These are phyloP conservation scores for Gryllus longicercus DNA, from an alignment of 2,888 invertebrate genomes.

Conservation along the genomic window DNA sequence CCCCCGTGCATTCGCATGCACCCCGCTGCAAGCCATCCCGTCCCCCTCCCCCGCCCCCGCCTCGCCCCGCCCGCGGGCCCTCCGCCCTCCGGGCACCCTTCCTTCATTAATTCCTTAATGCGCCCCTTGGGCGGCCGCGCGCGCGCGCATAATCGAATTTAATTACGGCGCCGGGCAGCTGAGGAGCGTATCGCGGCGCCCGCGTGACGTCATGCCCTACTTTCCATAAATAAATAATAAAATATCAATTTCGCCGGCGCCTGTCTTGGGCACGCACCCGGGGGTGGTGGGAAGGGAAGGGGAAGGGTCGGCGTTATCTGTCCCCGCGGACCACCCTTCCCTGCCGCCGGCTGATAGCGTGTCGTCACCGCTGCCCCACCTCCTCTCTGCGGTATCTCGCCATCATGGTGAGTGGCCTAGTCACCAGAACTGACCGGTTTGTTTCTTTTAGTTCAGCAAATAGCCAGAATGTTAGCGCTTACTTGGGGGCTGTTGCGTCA, in stretches of 20 bases:
- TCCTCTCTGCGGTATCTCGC: too few relatives aligned
- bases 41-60: not conserved
- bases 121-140: conserved; percentile 19
- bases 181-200: conserved; percentile 2
- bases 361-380: not conserved
- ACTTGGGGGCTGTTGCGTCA: too few relatives aligned
- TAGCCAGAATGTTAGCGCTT: too few relatives aligned
- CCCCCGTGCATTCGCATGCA: not conserved
- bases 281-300: conserved; percentile 19
- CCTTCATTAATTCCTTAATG: conserved; percentile 26
- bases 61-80: not conserved
- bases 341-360: conserved; percentile 4
- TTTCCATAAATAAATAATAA: conserved; percentile 31
- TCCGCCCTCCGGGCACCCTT: not conserved
- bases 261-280: conserved; percentile 26
- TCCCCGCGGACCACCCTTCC: not conserved
- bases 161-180: conserved; percentile 19
- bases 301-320: not conserved
- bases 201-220: conserved; percentile 26
- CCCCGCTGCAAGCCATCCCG: not conserved
- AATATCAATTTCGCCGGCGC: conserved; percentile 28
- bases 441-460: too few relatives aligned
- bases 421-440: too few relatives aligned
- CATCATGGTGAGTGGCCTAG: too few relatives aligned
- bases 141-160: conserved; percentile 20